Evolutionary conservation across 2,113 vertebrate species (phyloP).

Genomic region (Myanophis thanlyinensis): DNA sequence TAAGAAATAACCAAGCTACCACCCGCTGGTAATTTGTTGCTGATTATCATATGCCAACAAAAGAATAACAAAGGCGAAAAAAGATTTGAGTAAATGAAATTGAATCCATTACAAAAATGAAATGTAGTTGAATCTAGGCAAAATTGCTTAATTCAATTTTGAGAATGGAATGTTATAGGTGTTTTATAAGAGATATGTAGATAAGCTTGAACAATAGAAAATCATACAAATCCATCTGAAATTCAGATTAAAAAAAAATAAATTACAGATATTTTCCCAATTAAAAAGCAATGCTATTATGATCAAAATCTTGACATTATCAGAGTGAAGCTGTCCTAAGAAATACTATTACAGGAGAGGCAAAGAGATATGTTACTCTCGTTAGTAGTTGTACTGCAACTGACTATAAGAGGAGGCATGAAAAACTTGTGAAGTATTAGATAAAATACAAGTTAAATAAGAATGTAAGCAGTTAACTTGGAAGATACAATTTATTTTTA

Average conservation of each 20-base stretch:
- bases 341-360: conserved; percentile 69
- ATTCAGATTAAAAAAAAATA: conserved; percentile 19
- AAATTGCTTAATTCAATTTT: conserved; percentile 9
- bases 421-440: conserved; percentile 82
- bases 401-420: conserved; percentile 77
- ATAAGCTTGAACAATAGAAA: conserved; percentile 7
- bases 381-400: conserved; percentile 70
- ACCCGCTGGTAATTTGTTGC: conserved; percentile 51
- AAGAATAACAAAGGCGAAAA: conserved; percentile 62
- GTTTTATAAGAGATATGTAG: conserved; percentile 62
- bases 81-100: conserved; percentile 49
- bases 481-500: conserved; percentile 43
- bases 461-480: conserved; percentile 59
- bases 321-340: conserved; percentile 55
- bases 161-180: conserved; percentile 33
- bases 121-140: conserved; percentile 39
- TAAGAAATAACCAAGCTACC: conserved; percentile 37
- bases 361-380: conserved; percentile 68
- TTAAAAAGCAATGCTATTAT: conserved; percentile 64
- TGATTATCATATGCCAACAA: conserved; percentile 69
- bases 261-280: conserved; percentile 15
- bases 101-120: conserved; percentile 49
- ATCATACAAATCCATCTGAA: conserved; percentile 7
- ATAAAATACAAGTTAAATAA: conserved; percentile 65
- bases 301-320: conserved; percentile 54